Conservation (phyloP, 2,113 vertebrate species). For the Phyllopteryx taeniolatus region DNA sequence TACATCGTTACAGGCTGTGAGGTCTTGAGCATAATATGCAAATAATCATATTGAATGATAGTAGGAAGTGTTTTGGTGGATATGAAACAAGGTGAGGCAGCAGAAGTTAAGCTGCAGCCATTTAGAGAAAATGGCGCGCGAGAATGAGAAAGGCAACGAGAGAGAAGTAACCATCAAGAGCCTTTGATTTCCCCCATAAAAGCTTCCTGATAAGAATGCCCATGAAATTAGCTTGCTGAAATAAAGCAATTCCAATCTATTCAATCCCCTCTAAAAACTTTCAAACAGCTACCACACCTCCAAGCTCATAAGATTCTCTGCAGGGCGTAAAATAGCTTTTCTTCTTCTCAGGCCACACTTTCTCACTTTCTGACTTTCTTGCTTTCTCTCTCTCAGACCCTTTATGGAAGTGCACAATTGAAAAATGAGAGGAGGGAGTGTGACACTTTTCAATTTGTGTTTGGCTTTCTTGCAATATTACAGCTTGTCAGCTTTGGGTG, state of each 20-base stretch:
- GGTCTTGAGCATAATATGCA: neutral
- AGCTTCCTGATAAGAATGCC: conserved; percentile 61
- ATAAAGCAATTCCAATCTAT: conserved; percentile 66
- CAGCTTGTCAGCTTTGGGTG: conserved; percentile 10
- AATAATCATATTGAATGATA: neutral
- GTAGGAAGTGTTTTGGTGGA: neutral
- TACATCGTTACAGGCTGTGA: neutral
- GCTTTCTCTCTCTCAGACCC: conserved; percentile 2
- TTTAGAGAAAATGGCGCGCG: conserved; percentile 43
- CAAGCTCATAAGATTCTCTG: conserved; percentile 58
- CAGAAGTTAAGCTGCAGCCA: conserved; percentile 42
- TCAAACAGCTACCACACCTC: conserved; percentile 56
- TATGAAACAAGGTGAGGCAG: conserved; percentile 14
- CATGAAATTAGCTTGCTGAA: conserved; percentile 67
- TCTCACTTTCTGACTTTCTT: neutral
- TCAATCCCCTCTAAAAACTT: conserved; percentile 58
- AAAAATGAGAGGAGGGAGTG: conserved; percentile 11
- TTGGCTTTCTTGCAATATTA: neutral
- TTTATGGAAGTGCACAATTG: conserved; percentile 23
- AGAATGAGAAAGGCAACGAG: conserved; percentile 34
- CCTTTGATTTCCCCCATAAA: conserved; percentile 61
- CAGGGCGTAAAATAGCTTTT: conserved; percentile 56
- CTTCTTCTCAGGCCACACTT: conserved; percentile 2
- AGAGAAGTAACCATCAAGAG: conserved; percentile 43
- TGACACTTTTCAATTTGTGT: conserved; percentile 29